phyloP scores from a whole-genome alignment of 2,888 invertebrate species.

The Resseliella maxima region DNA sequence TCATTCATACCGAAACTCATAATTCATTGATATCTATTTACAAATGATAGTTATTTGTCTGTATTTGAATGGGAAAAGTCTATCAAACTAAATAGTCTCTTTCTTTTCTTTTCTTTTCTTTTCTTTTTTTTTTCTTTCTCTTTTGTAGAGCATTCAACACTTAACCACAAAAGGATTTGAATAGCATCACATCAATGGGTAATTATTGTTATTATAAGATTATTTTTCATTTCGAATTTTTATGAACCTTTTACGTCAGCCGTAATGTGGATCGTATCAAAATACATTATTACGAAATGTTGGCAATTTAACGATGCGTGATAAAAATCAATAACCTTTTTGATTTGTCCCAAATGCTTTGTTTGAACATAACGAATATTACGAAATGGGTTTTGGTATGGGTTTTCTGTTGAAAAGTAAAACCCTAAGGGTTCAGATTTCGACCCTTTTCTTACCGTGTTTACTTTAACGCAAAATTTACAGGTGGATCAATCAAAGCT shows the following conservation, averaged over 20 bases:
- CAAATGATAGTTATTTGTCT: no score
- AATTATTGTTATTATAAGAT: not conserved
- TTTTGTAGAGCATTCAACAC: not conserved
- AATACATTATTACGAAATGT: not conserved
- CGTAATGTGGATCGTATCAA: not conserved
- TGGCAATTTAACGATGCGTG: not conserved
- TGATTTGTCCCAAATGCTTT: no score
- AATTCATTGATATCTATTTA: no score
- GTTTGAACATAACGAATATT: no score
- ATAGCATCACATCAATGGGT: slow-evolving; percentile 23
- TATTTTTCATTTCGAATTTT: not conserved
- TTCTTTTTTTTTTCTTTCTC: no score
- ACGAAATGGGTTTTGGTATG: no score
- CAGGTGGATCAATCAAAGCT: not conserved
- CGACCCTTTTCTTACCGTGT: not conserved
- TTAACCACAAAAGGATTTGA: not conserved
- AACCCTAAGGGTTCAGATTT: not conserved
- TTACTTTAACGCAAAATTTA: not conserved
- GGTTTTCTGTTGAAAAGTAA: no score
- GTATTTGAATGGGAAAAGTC: no score
- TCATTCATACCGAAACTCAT: no score
- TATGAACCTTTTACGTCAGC: not conserved
- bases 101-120: not conserved
- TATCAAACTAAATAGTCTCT: not conserved
- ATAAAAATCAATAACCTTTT: no score